phyloP scores from a whole-genome alignment of 2,797 vertebrate genomes.

The Buphagus erythrorhynchus region DNA sequence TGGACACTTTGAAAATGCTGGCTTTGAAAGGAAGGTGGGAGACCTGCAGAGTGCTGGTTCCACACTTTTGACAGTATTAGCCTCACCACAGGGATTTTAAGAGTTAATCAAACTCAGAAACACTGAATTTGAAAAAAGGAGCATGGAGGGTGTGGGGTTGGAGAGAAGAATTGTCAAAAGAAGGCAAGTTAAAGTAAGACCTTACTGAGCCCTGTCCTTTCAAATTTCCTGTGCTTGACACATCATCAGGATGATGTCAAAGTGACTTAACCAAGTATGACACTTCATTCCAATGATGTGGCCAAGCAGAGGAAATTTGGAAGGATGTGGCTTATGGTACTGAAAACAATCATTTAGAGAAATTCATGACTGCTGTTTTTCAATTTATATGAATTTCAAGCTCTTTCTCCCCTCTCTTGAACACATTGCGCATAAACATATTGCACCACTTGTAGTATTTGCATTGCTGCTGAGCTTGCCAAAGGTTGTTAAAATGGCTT shows the following conservation, averaged over 20 bases:
- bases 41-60: neutral
- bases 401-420: neutral
- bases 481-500: neutral
- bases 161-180: neutral
- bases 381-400: constrained; percentile 54
- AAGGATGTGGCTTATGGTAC: constrained; percentile 37
- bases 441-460: constrained; percentile 17
- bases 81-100: neutral
- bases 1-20: neutral
- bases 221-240: constrained; percentile 59
- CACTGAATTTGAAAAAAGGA: neutral
- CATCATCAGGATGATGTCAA: constrained; percentile 55
- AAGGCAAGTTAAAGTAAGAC: constrained; percentile 8
- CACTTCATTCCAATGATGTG: constrained; percentile 62
- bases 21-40: neutral
- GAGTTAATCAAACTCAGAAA: constrained; percentile 39
- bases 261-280: constrained; percentile 33
- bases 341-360: constrained; percentile 51
- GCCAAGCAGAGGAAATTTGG: constrained; percentile 52
- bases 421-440: neutral
- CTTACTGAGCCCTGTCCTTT: constrained; percentile 27
- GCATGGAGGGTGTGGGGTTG: neutral
- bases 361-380: constrained; percentile 50
- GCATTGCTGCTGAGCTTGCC: neutral
- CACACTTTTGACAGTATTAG: neutral